Evolutionary conservation across 2,888 invertebrate species (phyloP), one percentile per base, ranked within the genome.

Genomic region (Dusona sp.): DNA sequence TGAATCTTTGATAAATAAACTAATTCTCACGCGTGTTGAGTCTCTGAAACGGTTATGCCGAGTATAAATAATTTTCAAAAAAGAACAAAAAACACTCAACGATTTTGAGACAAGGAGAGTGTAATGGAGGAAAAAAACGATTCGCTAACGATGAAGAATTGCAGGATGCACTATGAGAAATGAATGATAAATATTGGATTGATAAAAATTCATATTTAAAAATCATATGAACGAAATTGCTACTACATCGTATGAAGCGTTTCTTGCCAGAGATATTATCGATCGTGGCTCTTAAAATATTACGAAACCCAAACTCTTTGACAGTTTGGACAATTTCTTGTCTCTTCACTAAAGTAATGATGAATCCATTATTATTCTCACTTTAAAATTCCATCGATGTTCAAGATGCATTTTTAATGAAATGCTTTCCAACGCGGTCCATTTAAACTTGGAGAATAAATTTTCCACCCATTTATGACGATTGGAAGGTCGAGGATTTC

Each of bases 1-100:
- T 8, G 45, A 67, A 54, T 75, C 64, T 38, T 74, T 61, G n/a
- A 82, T 73, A 75, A 81, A 72, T 82, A 81, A 86, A 70, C 68
- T 38, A 81, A 84, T 84, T 73, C 80, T 51, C 64, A 54, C 13
- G 70, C 22, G 68, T 36, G 36, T 64, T 13, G 8, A 57, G 65
- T 74, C 65, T 73, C 16, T 42, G 22, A 11, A 16, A 16, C 70
- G 36, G 36, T 54, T 73, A 80, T 29, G 57, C 73, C 8, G 22
- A 38, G 42, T 3, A 36, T 38, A 68, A 70, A 75, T 61, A 42
- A 75, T 75, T 84, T 75, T 79, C 36, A 16, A 48, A 13, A 61
- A 51, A 75, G 22, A 65, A 3, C 1, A 38, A 73, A 54, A 68
- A 11, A 29, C 11, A 61, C 16, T 29, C 0, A 29, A 16, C 29